These are phyloP conservation scores for Pseudomugil tenellus DNA, from an alignment of 2,797 vertebrate genomes.

Conservation along the genomic window DNA sequence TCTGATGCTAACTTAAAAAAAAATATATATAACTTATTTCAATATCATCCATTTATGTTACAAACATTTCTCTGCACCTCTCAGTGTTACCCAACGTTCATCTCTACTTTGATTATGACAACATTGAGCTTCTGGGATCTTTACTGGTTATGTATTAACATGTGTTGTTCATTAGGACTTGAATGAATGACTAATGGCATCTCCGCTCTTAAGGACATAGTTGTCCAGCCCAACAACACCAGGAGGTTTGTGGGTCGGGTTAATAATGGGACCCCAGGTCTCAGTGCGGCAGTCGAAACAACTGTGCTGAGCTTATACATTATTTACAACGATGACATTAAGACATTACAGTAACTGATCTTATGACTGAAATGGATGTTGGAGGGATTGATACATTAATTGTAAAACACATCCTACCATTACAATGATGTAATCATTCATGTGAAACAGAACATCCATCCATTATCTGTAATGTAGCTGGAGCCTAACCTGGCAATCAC, in stretches of 20 bases:
- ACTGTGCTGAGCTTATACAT: background rate
- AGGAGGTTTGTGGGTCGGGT: background rate
- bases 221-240: background rate
- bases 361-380: background rate
- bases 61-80: no score
- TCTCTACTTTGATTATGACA: background rate
- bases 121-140: background rate
- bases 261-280: no score
- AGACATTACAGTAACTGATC: background rate
- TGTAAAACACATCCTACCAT: background rate
- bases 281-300: background rate
- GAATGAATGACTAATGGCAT: conserved; percentile 3
- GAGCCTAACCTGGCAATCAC: no score
- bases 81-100: background rate
- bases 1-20: no score
- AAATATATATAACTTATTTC: no score
- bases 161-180: conserved; percentile 10
- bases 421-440: background rate
- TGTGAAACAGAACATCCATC: background rate
- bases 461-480: no score
- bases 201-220: background rate
- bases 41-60: no score
- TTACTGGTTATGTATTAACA: conserved; percentile 18
- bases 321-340: background rate
- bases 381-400: background rate